Percentiles rank a stretch among this genome's conserved stretches.
phyloP scores from a whole-genome alignment of 2,113 vertebrate genomes.

The Campylomormyrus tamandua region DNA sequence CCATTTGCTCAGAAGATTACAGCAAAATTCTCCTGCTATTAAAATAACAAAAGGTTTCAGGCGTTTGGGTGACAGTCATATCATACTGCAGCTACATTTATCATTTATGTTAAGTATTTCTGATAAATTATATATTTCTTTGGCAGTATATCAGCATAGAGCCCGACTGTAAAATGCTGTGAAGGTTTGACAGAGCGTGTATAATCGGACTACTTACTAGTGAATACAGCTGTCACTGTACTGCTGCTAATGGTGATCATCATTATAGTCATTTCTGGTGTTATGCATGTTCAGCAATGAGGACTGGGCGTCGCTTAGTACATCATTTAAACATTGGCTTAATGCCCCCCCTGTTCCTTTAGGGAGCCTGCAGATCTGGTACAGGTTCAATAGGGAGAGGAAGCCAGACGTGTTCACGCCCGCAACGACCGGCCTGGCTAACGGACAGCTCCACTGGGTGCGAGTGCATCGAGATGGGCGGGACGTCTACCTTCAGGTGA shows the following conservation, averaged over 20 bases:
- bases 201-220: not conserved
- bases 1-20: not conserved
- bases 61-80: not conserved
- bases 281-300: not conserved
- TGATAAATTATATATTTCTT: not conserved
- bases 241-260: not conserved
- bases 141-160: not conserved
- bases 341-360: conserved; percentile 26
- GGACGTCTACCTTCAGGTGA: conserved; percentile 69
- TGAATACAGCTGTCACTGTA: not conserved
- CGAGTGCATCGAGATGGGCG: conserved; percentile 68
- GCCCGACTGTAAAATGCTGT: not conserved
- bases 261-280: not conserved
- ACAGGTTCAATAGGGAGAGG: conserved; percentile 61
- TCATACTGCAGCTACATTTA: not conserved
- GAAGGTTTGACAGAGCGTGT: not conserved
- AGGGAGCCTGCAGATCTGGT: conserved; percentile 79
- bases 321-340: conserved; percentile 7
- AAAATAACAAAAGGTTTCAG: not conserved
- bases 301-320: not conserved
- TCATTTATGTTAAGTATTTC: not conserved
- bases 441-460: conserved; percentile 63
- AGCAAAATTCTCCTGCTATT: not conserved
- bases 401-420: conserved; percentile 62
- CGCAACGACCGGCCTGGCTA: conserved; percentile 64